Base-by-base conservation (phyloP, 2,888 invertebrate genomes). In the Lypha dubia region DNA sequence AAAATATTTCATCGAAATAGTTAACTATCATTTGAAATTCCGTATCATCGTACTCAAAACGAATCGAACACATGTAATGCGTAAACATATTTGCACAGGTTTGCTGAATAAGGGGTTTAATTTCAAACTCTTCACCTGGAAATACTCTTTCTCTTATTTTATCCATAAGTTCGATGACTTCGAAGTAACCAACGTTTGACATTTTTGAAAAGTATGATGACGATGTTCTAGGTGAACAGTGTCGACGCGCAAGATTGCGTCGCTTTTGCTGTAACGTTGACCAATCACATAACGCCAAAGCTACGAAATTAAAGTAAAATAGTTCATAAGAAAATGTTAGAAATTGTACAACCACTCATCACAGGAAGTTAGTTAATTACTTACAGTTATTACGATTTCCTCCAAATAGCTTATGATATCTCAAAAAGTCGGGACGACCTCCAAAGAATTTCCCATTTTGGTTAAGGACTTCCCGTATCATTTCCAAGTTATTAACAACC, bases 241-340 rank as follows among this genome's bases (percentile, higher is more conserved):
- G 96, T 24, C 94, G 94, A 3, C 97, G 93, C 0, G 97, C 96
- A 13, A 97, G 93, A 89, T 96, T 95, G 22, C 97, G 94, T 5
- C 97, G 93, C 1, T 95, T 95, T 76, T 95, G 95, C 90, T 97
- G 97, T 0, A 97, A 93, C 81, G 94, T 94, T 0, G 97, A 97
- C 97, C 97, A 97, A 90, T 97, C 97, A 92, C 97, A 97, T 28
- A 97, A 94, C 0, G 97, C 97, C 87, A 97, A 92, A 83, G 97
- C 97, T 97, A 94, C 38, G 93, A 93, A 92, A 3, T 13, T 7
- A 24, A 38, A 51, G 13, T 38, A 17, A 35, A 22, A 38, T 6
- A 38, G 1, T 38, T 13, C 2, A 38, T 38, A 38, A 38, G 13
- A 7, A 32, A 35, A 49, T 44, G 15, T 38, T 5, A 17, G 9